Base-by-base conservation (phyloP, 2,113 vertebrate species). In the Salvator merianae region DNA sequence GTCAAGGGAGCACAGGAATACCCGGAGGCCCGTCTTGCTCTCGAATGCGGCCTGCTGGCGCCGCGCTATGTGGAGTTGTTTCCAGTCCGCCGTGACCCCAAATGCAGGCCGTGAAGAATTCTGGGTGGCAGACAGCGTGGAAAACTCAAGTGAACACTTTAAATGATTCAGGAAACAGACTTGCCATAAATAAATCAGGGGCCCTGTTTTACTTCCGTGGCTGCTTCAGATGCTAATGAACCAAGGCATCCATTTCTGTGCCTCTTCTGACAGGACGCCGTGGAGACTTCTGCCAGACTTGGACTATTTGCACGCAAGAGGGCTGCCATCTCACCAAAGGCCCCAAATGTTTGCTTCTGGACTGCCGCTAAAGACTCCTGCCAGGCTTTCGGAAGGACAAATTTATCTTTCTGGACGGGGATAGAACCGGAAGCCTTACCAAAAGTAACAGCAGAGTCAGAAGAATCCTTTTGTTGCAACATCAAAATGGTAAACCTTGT, bases 161-260 rank as follows among this genome's bases (percentile, higher is more conserved):
- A n/a, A 73, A 82, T 82, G 80, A 82, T 82, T 82, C 50, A 73
- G 38, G 69, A 50, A 73, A 36, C 69, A 53, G 53, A 72, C n/a
- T 82, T 73, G 20, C 62, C 69, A 62, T n/a, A 40, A 30, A 20
- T 24, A 43, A 43, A 82, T 73, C 53, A 73, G 30, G 30, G 53
- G 5, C 53, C 50, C 14, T 12, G 28, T 38, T 82, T n/a, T 71
- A 40, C 70, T 38, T 36, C 43, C 71, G 47, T 8, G 28, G 18
- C 53, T 13, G 53, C 50, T 73, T 82, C 53, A 62, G 40, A 63
- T 73, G 38, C 40, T 63, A 40, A 73, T 62, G 53, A 40, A n/a
- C 13, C 66, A 73, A 3, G 5, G 7, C 55, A 62, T 82, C 69
- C 36, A 43, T 62, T 62, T 7, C 28, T 24, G 34, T 82, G 55